phyloP scores from a whole-genome alignment of 2,113 vertebrate genomes.

The Verasper variegatus region DNA sequence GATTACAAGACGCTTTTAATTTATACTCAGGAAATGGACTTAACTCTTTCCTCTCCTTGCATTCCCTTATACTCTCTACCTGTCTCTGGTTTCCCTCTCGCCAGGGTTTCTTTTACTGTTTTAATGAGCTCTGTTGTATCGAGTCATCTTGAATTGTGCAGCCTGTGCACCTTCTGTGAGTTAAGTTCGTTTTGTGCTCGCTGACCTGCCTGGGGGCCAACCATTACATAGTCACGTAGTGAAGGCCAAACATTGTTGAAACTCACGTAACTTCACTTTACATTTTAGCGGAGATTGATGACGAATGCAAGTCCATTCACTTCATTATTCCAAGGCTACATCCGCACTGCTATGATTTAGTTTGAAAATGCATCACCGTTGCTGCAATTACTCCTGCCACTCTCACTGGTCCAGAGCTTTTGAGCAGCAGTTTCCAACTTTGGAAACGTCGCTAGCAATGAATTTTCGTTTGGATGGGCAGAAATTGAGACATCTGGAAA shows the following conservation, averaged over 20 bases:
- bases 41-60: slow-evolving; percentile 79
- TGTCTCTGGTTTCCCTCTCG: slow-evolving; percentile 43
- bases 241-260: slow-evolving; percentile 6
- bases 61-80: slow-evolving; percentile 42
- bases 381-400: too few relatives aligned
- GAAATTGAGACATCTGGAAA: background rate
- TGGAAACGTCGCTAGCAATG: background rate
- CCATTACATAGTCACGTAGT: background rate
- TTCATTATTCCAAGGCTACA: background rate
- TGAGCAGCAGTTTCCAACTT: background rate
- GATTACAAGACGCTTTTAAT: slow-evolving; percentile 87
- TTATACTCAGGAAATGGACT: slow-evolving; percentile 84
- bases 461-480: background rate
- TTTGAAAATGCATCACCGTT: background rate
- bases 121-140: slow-evolving; percentile 37
- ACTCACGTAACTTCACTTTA: slow-evolving; percentile 1
- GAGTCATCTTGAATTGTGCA: slow-evolving; percentile 16
- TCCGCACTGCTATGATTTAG: background rate
- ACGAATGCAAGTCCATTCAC: background rate
- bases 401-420: background rate
- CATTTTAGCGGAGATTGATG: background rate
- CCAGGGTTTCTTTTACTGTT: slow-evolving; percentile 4
- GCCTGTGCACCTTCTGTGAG: slow-evolving; percentile 7
- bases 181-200: background rate
- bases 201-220: background rate